Conservation (phyloP, 2,797 vertebrate species). For the Delichon dasypus region DNA sequence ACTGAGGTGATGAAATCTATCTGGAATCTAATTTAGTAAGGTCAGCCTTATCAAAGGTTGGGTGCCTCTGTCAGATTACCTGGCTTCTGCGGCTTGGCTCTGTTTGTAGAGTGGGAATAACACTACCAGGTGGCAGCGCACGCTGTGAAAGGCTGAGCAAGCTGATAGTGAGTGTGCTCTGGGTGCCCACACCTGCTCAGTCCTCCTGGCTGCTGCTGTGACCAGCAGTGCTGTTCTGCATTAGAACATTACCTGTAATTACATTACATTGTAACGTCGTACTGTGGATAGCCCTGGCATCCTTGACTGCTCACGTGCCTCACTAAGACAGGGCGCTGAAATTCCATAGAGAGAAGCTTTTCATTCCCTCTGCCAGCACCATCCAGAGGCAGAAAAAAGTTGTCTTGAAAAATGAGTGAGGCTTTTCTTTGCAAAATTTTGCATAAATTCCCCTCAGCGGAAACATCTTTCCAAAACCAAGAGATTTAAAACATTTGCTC, state of each 20-base stretch:
- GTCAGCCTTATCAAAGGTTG: background rate
- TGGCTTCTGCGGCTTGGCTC: background rate
- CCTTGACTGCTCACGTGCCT: background rate
- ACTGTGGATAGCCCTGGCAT: background rate
- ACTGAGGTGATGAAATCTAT: background rate
- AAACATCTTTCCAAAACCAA: background rate
- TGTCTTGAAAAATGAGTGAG: background rate
- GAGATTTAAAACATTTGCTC: background rate
- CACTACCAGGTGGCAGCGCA: background rate
- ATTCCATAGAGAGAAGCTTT: background rate
- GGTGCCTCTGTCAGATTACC: background rate
- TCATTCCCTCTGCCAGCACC: slow-evolving; percentile 7
- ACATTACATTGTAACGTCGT: background rate
- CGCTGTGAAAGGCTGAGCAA: background rate
- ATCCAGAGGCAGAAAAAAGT: slow-evolving; percentile 30
- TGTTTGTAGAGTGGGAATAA: background rate
- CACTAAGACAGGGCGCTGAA: background rate
- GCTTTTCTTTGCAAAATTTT: background rate
- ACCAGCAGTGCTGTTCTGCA: background rate
- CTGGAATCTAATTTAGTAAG: background rate
- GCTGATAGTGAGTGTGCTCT: background rate
- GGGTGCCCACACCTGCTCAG: background rate
- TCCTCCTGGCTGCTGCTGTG: background rate
- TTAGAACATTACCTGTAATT: background rate
- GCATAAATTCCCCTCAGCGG: background rate